phyloP scores from a whole-genome alignment of 92 coral and sea anemone genomes.

The Metridium senile region DNA sequence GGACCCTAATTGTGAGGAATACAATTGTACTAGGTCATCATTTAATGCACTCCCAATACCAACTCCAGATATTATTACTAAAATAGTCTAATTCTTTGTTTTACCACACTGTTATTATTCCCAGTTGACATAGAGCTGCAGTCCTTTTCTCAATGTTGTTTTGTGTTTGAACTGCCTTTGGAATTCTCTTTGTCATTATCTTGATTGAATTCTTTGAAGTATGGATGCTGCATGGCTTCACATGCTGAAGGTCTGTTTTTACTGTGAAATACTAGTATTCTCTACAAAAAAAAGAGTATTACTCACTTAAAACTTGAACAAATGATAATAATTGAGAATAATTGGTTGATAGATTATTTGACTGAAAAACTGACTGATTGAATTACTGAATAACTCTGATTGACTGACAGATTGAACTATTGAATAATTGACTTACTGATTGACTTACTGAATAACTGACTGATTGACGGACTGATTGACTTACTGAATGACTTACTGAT shows the following conservation, averaged over 20 bases:
- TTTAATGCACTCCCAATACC: not conserved
- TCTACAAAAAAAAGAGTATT: slow-evolving; percentile 60
- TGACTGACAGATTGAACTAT: too few species aligned
- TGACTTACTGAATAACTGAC: too few species aligned
- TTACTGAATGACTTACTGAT: too few species aligned
- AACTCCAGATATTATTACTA: not conserved
- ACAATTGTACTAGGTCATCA: slow-evolving; percentile 1
- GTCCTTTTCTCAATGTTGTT: slow-evolving; percentile 3
- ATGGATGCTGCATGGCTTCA: slow-evolving; percentile 73
- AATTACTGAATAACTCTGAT: too few species aligned
- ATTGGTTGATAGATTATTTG: too few species aligned
- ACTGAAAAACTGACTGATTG: too few species aligned
- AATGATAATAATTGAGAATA: too few species aligned
- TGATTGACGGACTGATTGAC: too few species aligned
- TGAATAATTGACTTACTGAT: too few species aligned
- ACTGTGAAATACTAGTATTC: slow-evolving; percentile 76
- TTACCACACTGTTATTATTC: not conserved
- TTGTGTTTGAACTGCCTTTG: slow-evolving; percentile 47
- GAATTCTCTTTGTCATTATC: slow-evolving; percentile 81
- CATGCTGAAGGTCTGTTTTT: slow-evolving; percentile 73
- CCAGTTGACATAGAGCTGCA: not conserved
- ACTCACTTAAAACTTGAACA: too few species aligned
- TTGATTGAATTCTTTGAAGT: slow-evolving; percentile 65
- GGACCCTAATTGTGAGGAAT: not conserved
- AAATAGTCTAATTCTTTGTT: not conserved